These are phyloP conservation scores for Drosophila neoperkinsi DNA, from an alignment of 2,888 invertebrate genomes.

Conservation along the genomic window DNA sequence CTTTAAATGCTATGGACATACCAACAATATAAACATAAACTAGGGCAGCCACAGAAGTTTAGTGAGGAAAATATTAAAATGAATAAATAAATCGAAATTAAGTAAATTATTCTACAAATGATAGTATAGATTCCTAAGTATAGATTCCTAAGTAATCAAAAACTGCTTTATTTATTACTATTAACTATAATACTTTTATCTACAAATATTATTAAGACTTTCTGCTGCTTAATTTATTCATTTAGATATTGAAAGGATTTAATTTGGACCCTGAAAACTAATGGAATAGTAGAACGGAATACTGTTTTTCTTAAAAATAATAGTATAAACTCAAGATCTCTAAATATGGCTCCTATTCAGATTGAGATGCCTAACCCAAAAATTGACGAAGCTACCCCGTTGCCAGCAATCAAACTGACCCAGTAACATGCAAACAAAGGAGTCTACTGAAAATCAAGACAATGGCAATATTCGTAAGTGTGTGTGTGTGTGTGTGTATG, in stretches of 20 bases:
- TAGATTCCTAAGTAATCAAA: neutral
- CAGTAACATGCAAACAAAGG: constrained; percentile 72
- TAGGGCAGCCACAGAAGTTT: constrained; percentile 38
- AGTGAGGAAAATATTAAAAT: neutral
- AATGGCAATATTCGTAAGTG: constrained; percentile 43
- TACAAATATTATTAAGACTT: neutral
- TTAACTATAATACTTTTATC: neutral
- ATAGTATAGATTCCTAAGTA: no score
- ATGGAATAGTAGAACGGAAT: neutral
- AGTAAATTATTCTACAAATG: neutral
- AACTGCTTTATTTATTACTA: neutral
- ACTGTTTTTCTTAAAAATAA: neutral
- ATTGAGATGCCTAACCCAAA: neutral
- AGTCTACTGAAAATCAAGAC: constrained; percentile 64
- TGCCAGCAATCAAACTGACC: constrained; percentile 49
- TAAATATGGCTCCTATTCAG: neutral
- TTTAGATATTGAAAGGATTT: neutral
- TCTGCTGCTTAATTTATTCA: neutral
- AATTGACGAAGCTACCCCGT: constrained; percentile 35
- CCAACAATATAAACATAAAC: constrained; percentile 28
- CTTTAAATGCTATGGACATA: constrained; percentile 59
- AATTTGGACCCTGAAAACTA: rapidly evolving
- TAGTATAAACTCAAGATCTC: neutral
- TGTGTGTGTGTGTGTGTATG: constrained; percentile 6
- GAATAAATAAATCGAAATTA: neutral